These are phyloP conservation scores for Drosophila arizonae DNA, from an alignment of 1,140 invertebrate genomes.

Conservation along the genomic window DNA sequence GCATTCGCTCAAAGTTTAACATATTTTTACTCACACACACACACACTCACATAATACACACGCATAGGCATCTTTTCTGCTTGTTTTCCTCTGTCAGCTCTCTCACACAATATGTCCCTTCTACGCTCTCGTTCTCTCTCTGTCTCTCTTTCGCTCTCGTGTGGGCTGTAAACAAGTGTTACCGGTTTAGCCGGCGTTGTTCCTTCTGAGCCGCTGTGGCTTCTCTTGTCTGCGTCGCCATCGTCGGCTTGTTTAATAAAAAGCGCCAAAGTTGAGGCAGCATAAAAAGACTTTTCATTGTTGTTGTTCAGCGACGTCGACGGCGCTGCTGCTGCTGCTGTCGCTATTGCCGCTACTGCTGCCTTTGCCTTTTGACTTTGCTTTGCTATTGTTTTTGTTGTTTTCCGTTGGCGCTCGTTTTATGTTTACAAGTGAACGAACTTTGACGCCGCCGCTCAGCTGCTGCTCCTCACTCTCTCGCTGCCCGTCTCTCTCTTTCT, in stretches of 20 bases:
- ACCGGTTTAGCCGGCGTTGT: slow-evolving; percentile 76
- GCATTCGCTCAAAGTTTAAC: slow-evolving; percentile 39
- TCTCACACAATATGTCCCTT: slow-evolving; percentile 1
- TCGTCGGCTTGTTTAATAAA: slow-evolving; percentile 77
- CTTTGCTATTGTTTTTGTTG: slow-evolving; percentile 16
- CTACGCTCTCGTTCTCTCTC: slow-evolving; percentile 9
- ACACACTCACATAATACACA: not conserved
- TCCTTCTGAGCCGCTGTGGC: slow-evolving; percentile 54
- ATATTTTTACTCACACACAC: slow-evolving; percentile 41
- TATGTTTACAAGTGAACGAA: slow-evolving; percentile 79
- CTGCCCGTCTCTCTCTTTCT: not conserved
- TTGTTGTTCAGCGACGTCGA: slow-evolving; percentile 56
- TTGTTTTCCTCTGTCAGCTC: slow-evolving; percentile 21
- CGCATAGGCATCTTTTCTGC: not conserved
- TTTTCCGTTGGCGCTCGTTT: slow-evolving; percentile 60
- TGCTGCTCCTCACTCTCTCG: not conserved
- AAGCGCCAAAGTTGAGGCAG: slow-evolving; percentile 73
- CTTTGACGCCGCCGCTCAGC: slow-evolving; percentile 54
- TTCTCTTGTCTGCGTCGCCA: slow-evolving; percentile 40
- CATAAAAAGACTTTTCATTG: slow-evolving; percentile 66
- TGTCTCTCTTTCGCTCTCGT: slow-evolving; percentile 19
- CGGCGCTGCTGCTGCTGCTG: slow-evolving; percentile 19
- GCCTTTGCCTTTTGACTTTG: slow-evolving; percentile 20
- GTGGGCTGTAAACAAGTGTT: slow-evolving; percentile 72
- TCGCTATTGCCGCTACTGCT: slow-evolving; percentile 32